Evolutionary conservation across 2,113 vertebrate species (phyloP).

Genomic region (Pogona vitticeps): DNA sequence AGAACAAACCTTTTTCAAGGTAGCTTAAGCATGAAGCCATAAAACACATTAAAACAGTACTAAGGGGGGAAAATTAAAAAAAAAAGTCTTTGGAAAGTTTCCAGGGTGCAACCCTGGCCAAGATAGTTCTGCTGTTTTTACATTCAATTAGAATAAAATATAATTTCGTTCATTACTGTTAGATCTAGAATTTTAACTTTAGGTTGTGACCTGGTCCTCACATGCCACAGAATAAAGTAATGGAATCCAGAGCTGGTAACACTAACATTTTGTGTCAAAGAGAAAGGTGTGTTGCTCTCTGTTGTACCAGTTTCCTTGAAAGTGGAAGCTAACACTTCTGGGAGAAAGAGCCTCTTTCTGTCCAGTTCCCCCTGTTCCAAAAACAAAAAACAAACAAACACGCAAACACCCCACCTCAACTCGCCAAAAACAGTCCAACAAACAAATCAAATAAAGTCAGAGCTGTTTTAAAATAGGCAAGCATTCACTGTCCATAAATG

Average conservation of each 20-base stretch:
- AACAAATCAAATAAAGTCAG: no score
- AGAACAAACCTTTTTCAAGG: no score
- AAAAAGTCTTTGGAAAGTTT: background rate
- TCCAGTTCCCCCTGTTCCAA: background rate
- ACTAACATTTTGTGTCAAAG: no score
- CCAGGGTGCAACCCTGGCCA: background rate
- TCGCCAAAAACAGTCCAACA: no score
- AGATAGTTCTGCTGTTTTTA: background rate
- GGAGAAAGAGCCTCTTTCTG: background rate
- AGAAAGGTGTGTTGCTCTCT: background rate
- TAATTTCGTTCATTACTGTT: background rate
- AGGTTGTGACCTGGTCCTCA: background rate
- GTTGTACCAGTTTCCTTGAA: background rate
- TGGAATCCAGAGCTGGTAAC: background rate
- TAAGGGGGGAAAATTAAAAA: no score
- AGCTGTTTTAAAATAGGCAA: background rate
- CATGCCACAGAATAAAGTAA: background rate
- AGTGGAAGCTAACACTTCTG: no score
- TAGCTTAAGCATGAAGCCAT: no score
- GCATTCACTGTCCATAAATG: background rate
- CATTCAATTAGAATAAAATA: no score
- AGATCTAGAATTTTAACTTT: no score
- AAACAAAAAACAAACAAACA: no score
- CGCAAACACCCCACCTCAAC: no score
- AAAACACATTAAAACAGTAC: no score